phyloP scores from a whole-genome alignment of 1,140 invertebrate genomes.

The Lerema accius region DNA sequence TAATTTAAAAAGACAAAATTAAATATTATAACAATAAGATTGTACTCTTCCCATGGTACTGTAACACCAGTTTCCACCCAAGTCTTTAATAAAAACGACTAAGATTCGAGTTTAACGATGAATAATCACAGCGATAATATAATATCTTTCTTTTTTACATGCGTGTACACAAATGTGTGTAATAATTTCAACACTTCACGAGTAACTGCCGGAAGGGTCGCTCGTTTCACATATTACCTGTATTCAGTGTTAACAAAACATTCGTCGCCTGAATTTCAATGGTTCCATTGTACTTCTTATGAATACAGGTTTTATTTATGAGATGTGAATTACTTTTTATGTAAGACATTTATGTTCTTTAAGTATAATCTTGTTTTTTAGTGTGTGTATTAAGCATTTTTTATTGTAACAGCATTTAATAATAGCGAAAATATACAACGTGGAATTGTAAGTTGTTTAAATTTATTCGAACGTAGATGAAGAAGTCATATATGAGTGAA shows the following conservation, averaged over 20 bases:
- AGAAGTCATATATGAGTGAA: too few relatives aligned
- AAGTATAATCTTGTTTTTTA: not conserved
- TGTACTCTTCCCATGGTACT: too few relatives aligned
- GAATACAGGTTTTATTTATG: not conserved
- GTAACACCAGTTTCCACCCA: too few relatives aligned
- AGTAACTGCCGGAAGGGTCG: conserved; percentile 36
- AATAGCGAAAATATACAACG: too few relatives aligned
- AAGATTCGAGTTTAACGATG: not conserved
- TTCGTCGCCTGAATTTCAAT: conserved; percentile 10
- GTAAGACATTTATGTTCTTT: not conserved
- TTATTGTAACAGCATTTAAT: not conserved
- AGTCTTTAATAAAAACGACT: too few relatives aligned
- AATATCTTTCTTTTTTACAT: not conserved
- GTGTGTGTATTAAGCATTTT: not conserved
- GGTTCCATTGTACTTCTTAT: conserved; percentile 9
- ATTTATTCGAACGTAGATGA: too few relatives aligned
- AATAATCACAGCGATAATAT: not conserved
- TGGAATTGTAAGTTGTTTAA: too few relatives aligned
- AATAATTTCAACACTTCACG: conserved; percentile 20
- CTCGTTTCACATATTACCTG: conserved; percentile 31
- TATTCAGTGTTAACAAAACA: conserved; percentile 25
- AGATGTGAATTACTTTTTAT: not conserved
- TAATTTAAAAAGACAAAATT: too few relatives aligned
- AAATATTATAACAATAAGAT: too few relatives aligned
- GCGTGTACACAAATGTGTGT: conserved; percentile 6